Base-by-base conservation (phyloP, 2,113 vertebrate species). In the Pao palembangensis region DNA sequence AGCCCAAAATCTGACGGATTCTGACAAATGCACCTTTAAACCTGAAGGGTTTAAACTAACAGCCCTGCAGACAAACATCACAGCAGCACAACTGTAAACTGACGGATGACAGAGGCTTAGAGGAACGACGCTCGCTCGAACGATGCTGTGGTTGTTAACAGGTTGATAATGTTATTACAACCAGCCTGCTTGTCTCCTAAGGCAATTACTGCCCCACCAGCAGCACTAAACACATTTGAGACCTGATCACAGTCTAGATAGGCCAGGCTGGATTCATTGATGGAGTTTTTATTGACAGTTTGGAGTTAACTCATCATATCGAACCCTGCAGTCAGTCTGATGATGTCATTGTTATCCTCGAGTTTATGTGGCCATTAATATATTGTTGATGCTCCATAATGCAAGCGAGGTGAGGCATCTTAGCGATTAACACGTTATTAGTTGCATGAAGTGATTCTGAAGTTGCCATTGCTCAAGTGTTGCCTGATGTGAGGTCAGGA, bases 211-310 rank as follows among this genome's bases (percentile, higher is more conserved):
- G 51, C 65, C 71, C 63, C 48, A 18, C 54, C 80, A 81, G 75
- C 58, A 70, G 74, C 83, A 71, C 80, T 84, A 84, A 87, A 85
- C 69, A 67, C 82, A 67, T 88, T 85, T 80, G 74, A 86, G 76
- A 80, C 58, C 58, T 31, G n/a, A 62, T 82, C 51, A 34, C 61
- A 43, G 76, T 55, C 71, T 64, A 60, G 63, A 62, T 73, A 46
- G 52, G 65, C 55, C 57, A 47, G 79, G 53, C 56, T 55, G 63
- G 61, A 64, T 70, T 85, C 66, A 87, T 89, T 82, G 83, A 87
- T 87, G 72, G 73, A 55, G 61, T 59, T 80, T 80, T 79, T 78
- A 85, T 85, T 82, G 86, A 85, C 76, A 71, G 80, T 51, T 78
- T 69, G 69, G 59, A 73, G 60, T 88, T 83, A 81, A 88, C 74